A percentile compares a stretch with the other conserved stretches of the same genome.
Conservation (phyloP, 2,888 invertebrate genomes). For the Listrodromus nycthemerus region DNA sequence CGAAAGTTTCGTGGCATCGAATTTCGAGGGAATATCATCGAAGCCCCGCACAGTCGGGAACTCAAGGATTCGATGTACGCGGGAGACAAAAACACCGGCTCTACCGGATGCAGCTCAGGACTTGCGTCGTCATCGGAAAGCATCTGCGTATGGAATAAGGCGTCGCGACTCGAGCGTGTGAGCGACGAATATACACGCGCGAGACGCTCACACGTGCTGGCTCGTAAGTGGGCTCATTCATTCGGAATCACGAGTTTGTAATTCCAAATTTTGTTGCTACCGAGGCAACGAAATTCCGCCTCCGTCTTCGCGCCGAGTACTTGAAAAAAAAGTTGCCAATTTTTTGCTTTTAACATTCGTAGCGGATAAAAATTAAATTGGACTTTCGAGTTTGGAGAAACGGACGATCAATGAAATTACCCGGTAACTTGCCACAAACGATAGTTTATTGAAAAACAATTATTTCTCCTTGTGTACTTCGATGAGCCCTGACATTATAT, state of each 20-base stretch:
- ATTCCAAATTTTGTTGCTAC: conserved; percentile 10
- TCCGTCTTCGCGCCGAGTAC: too few relatives aligned
- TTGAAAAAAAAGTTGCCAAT: too few relatives aligned
- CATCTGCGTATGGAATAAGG: conserved; percentile 51
- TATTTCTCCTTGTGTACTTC: too few relatives aligned
- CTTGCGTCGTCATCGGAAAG: conserved; percentile 54
- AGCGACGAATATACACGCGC: conserved; percentile 39
- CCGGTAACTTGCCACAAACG: too few relatives aligned
- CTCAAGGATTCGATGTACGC: conserved; percentile 74
- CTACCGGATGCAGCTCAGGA: conserved; percentile 78
- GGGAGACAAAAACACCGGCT: conserved; percentile 67
- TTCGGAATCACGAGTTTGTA: conserved; percentile 16
- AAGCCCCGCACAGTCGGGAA: conserved; percentile 40
- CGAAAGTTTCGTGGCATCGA: conserved; percentile 34
- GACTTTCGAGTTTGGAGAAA: too few relatives aligned
- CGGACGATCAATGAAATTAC: too few relatives aligned
- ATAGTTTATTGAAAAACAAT: too few relatives aligned
- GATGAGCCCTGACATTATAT: too few relatives aligned
- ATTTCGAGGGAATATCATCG: conserved; percentile 58
- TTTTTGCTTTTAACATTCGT: too few relatives aligned
- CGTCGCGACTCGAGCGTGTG: neutral
- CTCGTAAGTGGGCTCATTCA: conserved; percentile 34
- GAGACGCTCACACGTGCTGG: conserved; percentile 49
- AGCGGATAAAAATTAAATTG: too few relatives aligned
- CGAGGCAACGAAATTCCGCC: too few relatives aligned